phyloP scores from a whole-genome alignment of 2,113 vertebrate genomes.

The Pavo muticus region DNA sequence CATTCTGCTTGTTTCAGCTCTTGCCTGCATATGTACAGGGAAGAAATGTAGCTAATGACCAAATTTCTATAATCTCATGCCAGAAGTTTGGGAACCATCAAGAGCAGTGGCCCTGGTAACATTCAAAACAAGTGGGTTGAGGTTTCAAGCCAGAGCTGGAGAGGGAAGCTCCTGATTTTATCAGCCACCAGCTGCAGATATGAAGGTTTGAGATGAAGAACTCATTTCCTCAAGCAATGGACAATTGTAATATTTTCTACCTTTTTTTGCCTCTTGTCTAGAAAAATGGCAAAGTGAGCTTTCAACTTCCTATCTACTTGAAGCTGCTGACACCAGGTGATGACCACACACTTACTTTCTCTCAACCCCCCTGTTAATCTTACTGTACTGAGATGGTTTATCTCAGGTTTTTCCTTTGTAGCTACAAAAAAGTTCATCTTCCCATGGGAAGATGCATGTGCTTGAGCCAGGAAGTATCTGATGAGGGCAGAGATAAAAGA shows the following conservation, averaged over 20 bases:
- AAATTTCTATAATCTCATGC: neutral
- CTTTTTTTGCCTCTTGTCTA: neutral
- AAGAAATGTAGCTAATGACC: neutral
- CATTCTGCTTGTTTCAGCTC: neutral
- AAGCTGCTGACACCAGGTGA: conserved; percentile 15
- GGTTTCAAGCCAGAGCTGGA: neutral
- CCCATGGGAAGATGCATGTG: neutral
- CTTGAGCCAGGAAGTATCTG: neutral
- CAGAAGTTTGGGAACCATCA: neutral
- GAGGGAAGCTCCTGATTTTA: neutral
- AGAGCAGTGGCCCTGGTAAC: neutral
- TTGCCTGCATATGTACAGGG: neutral
- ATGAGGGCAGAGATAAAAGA: conserved; percentile 22
- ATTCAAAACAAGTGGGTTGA: neutral
- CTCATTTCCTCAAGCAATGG: neutral
- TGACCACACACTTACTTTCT: conserved; percentile 34
- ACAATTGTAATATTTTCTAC: neutral
- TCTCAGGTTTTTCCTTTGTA: conserved; percentile 23
- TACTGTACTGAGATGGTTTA: conserved; percentile 8
- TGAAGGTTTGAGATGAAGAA: neutral
- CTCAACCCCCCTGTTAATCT: conserved; percentile 24
- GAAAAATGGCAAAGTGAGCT: conserved; percentile 8
- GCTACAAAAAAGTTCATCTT: conserved; percentile 33
- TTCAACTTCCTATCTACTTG: conserved; percentile 16
- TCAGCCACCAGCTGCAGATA: neutral